phyloP scores from a whole-genome alignment of 2,888 invertebrate genomes.

The Metopia argyrocephala region DNA sequence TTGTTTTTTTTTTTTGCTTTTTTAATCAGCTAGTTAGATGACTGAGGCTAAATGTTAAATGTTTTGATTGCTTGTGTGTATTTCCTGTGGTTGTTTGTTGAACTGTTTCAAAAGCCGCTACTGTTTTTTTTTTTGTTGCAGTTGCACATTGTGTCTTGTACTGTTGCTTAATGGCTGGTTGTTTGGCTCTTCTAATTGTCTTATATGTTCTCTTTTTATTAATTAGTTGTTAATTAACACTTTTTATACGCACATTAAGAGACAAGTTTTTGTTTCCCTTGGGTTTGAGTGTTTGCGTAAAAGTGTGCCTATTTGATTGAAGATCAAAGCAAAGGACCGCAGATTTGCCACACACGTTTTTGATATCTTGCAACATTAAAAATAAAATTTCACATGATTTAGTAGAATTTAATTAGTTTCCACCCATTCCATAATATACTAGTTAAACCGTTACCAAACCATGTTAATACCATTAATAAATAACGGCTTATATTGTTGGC shows the following conservation, averaged over 20 bases:
- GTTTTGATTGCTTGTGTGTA: conserved; percentile 52
- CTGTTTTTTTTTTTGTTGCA: conserved; percentile 27
- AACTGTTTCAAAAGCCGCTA: conserved; percentile 60
- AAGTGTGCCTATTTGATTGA: conserved; percentile 54
- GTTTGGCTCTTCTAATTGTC: conserved; percentile 46
- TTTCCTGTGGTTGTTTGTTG: conserved; percentile 30
- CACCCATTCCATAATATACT: neutral
- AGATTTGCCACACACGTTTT: neutral
- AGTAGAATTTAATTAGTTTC: neutral
- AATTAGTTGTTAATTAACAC: conserved; percentile 65
- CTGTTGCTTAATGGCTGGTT: conserved; percentile 13
- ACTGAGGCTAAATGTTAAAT: conserved; percentile 20
- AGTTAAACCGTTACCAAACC: no score
- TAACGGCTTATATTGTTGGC: neutral
- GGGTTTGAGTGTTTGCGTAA: conserved; percentile 21
- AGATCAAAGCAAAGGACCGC: conserved; percentile 37
- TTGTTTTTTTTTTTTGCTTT: neutral
- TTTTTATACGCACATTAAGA: conserved; percentile 57
- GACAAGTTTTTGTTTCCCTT: conserved; percentile 47
- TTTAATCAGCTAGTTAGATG: neutral
- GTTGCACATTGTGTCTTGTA: conserved; percentile 4
- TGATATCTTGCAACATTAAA: neutral
- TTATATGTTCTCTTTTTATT: conserved; percentile 62
- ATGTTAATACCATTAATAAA: neutral
- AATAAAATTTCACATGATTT: neutral